Evolutionary conservation across 2,888 invertebrate genomes (phyloP), one percentile per base, ranked within the genome.

Genomic region (Ichneumoninae sp.): DNA sequence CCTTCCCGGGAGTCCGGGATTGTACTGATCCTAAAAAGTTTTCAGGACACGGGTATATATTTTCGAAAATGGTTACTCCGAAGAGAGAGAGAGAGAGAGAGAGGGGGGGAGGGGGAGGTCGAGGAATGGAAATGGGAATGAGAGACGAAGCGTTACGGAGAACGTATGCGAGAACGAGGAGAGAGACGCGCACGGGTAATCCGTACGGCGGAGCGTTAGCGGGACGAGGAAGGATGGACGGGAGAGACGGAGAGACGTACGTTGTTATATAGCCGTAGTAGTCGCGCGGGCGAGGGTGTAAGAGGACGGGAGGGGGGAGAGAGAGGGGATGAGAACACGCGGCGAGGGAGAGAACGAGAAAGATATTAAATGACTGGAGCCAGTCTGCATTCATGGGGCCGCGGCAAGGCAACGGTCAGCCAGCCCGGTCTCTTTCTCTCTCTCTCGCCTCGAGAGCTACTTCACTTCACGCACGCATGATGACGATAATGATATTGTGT

Each of bases 21-120:
- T 83, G 79, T 86, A 89, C 90, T 91, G 89, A 88, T 88, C 85
- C 89, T 86, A 88, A 87, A 90, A 90, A 88, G 87, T 89, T 88
- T 78, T 68, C 83, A 86, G 86, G 87, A 88, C 83, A 81, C 83
- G 81, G 86, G 16, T 60, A 16, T 87, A 86, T 85, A 86, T 89
- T 89, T 89, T 88, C 86, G 85, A 90, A 89, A 88, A 88, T 83
- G 80, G 16, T 22, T 57, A 57, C 33, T 75, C 65, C 73, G 81
- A 47, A 71, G 76, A 70, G 68, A 73, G 77, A 65, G 77, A 85
- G 60, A 66, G 69, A 16, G 65, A 75, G 60, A 26, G 70, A 68
- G 76, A 82, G 54, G 40, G 52, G 54, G 52, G 26, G 66, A 68
- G 57, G 19, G 26, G 7, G 26, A 57, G 57, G 26, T 10, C 26